Evolutionary conservation across 2,888 invertebrate genomes (phyloP), one percentile per base, ranked within the genome.

Genomic region (Serripes groenlandicus): DNA sequence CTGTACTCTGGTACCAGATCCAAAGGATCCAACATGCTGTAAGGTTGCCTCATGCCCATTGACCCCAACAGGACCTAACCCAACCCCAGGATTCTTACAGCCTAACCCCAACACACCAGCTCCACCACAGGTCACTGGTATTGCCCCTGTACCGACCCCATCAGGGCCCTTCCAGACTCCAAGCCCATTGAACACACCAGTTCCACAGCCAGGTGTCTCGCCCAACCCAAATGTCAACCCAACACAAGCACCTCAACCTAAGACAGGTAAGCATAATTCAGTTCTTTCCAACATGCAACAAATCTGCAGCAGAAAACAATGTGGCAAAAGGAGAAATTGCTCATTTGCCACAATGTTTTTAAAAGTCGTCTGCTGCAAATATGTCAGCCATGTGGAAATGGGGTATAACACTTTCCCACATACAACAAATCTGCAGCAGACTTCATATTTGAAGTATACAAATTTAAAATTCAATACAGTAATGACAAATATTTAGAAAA

Each of bases 21-120:
- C 90, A 7, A 86, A 83, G 52, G 90, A 91, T 72, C 91, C 91
- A 35, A 60, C 86, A 23, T 91, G 91, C 78, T 91, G 91, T 73
- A 83, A 90, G 85, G 88, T 90, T 0, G 89, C 90, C 3, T 81
- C 86, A 60, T 91, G 91, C 69, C 88, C 89, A 49, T 77, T 88
- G 62, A 79, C 85, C 26, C 85, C 88, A 35, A 75, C 84, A 69
- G 79, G 81, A 4, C 86, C 88, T 9, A 74, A 77, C 18, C 89
- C 89, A 42, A 81, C 86, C 2, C 91, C 91, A 62, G 91, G 91
- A 21, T 90, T 87, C 73, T 58, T 89, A 11, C 34, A 26, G 30
- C 88, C 87, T 28, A 88, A 83, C 75, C 89, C 90, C 32, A 77
- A 81, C 68, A 88, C 87, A 26, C 88, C 88, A 30, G 81, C 87